A percentile compares a stretch with the other conserved stretches of the same genome.
These are phyloP conservation scores for Caenorhabditis wallacei DNA, from an alignment of 2,888 invertebrate species.

Conservation along the genomic window DNA sequence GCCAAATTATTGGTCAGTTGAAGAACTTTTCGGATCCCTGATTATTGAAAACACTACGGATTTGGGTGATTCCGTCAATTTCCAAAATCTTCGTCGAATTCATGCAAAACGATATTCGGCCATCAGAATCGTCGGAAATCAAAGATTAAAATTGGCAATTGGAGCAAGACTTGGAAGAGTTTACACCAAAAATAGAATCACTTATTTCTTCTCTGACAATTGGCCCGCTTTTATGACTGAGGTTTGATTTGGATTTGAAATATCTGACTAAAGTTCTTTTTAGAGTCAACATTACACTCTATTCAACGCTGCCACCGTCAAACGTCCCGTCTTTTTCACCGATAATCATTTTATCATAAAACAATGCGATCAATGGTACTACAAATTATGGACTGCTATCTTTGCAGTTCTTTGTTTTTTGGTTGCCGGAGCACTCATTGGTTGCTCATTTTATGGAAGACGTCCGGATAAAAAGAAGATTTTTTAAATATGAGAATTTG, in stretches of 20 bases:
- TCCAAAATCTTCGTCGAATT: constrained; percentile 45
- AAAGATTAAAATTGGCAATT: constrained; percentile 33
- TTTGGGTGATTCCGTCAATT: constrained; percentile 46
- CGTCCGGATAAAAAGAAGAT: neutral
- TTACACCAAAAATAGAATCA: neutral
- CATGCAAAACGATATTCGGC: constrained; percentile 19
- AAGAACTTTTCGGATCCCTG: constrained; percentile 18
- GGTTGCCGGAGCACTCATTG: constrained; percentile 8
- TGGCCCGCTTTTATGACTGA: constrained; percentile 47
- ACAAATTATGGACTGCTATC: constrained; percentile 22
- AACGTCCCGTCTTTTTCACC: constrained; percentile 34
- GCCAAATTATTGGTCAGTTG: constrained; percentile 18
- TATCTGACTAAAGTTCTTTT: neutral
- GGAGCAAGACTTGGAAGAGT: constrained; percentile 41
- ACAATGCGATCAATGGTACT: constrained; percentile 23
- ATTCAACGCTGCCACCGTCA: constrained; percentile 2
- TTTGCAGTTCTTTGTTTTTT: constrained; percentile 17
- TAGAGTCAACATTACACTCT: constrained; percentile 51
- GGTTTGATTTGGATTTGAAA: neutral
- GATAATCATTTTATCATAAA: constrained; percentile 30
- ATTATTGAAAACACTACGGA: constrained; percentile 32
- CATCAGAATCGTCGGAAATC: constrained; percentile 7
- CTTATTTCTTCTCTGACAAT: constrained; percentile 27
- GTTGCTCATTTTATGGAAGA: constrained; percentile 26
- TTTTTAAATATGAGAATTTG: neutral